phyloP scores from a whole-genome alignment of 1,140 invertebrate species.

The Heterodera schachtii region DNA sequence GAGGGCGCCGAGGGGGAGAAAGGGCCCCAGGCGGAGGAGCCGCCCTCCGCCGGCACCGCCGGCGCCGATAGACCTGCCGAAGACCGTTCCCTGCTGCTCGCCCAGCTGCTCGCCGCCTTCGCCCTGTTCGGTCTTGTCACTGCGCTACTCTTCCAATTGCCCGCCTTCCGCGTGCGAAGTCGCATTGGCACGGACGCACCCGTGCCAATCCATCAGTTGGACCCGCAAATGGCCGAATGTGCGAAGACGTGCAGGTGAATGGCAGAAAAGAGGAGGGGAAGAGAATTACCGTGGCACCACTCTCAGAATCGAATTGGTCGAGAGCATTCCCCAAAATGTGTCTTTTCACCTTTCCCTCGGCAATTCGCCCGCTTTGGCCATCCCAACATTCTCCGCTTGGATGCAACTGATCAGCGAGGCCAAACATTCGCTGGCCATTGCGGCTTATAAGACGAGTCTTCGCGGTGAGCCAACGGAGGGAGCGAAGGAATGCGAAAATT shows the following conservation, averaged over 20 bases:
- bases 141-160: constrained; percentile 17
- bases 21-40: not conserved
- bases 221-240: constrained; percentile 24
- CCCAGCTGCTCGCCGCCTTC: constrained; percentile 16
- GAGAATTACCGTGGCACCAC: not conserved
- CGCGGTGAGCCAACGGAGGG: constrained; percentile 9
- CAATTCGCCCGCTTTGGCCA: constrained; percentile 19
- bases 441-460: constrained; percentile 63
- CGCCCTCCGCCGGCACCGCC: not conserved
- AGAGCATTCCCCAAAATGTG: constrained; percentile 61
- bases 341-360: constrained; percentile 33
- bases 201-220: constrained; percentile 16
- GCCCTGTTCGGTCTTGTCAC: constrained; percentile 17
- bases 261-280: not conserved
- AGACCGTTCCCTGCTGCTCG: constrained; percentile 11
- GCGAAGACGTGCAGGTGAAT: constrained; percentile 16
- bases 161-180: constrained; percentile 12
- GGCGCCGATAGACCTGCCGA: not conserved
- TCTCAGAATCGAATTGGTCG: constrained; percentile 58
- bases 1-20: not conserved
- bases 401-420: constrained; percentile 50
- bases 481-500: not conserved
- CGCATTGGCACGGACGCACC: constrained; percentile 5
- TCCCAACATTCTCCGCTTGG: constrained; percentile 59
- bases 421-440: constrained; percentile 51